Conservation (phyloP, 2,888 invertebrate species). For the Petrolisthes manimaculis region DNA sequence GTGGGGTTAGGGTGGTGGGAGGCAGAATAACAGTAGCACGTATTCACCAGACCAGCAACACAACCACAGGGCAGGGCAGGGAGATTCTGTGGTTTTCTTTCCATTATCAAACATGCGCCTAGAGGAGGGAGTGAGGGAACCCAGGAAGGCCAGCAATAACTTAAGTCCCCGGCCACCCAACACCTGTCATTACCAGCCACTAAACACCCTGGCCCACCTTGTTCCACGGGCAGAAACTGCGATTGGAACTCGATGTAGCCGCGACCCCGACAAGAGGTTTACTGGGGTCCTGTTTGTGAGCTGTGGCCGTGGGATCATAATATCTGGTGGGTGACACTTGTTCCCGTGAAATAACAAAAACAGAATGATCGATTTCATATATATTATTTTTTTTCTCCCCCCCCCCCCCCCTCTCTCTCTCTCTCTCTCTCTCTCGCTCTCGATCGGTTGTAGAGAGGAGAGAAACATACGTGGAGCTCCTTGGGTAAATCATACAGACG, state of each 20-base stretch:
- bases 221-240: slow-evolving; percentile 22
- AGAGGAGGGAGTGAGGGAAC: not conserved
- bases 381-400: not conserved
- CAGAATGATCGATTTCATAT: not conserved
- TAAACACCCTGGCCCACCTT: slow-evolving; percentile 29
- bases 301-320: too few relatives aligned
- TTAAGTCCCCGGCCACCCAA: slow-evolving; percentile 31
- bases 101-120: slow-evolving; percentile 11
- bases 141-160: not conserved
- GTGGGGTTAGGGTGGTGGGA: not conserved
- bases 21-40: not conserved
- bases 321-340: too few relatives aligned
- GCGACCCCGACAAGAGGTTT: slow-evolving; percentile 3
- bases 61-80: not conserved
- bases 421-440: too few relatives aligned
- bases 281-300: not conserved
- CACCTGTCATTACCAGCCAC: slow-evolving; percentile 24
- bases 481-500: too few relatives aligned
- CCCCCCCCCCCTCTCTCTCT: not conserved
- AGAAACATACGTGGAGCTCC: too few relatives aligned
- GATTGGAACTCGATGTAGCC: slow-evolving; percentile 23
- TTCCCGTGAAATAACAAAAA: too few relatives aligned
- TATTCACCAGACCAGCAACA: slow-evolving; percentile 1
- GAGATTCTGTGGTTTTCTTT: slow-evolving; percentile 20
- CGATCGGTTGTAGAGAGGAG: too few relatives aligned